Evolutionary conservation across 1,140 invertebrate species (phyloP).

Genomic region (Homalodisca vitripennis): DNA sequence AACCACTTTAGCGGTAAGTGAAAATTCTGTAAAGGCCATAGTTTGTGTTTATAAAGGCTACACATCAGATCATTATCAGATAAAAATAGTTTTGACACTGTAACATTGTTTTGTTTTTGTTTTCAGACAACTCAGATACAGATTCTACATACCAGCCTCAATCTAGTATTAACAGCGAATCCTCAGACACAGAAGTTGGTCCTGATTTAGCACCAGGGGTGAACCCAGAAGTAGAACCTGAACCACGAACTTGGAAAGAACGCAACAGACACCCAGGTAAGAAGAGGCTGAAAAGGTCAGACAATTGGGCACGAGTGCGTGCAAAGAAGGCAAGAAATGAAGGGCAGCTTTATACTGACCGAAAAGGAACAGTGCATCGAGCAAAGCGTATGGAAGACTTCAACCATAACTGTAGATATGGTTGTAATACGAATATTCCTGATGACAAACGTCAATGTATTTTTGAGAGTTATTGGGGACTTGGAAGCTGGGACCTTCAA

Average conservation of each 20-base stretch:
- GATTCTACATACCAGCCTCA: background rate
- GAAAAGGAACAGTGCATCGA: background rate
- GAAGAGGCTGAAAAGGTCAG: background rate
- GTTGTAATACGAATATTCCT: background rate
- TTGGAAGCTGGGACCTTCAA: constrained; percentile 10
- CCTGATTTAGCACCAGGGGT: background rate
- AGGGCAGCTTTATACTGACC: background rate
- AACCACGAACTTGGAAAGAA: background rate
- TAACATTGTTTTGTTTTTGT: too few relatives aligned
- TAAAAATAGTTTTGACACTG: too few relatives aligned
- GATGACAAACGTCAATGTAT: background rate
- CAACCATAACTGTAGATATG: constrained; percentile 13
- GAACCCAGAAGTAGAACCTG: background rate
- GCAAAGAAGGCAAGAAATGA: background rate
- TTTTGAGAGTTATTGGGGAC: constrained; percentile 10
- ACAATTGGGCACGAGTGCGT: background rate
- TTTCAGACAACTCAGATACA: background rate
- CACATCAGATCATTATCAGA: too few relatives aligned
- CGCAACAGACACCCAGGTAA: background rate
- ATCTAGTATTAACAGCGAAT: too few relatives aligned
- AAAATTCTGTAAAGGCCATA: too few relatives aligned
- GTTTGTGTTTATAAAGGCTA: too few relatives aligned
- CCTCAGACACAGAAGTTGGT: too few relatives aligned
- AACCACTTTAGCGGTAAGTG: too few relatives aligned
- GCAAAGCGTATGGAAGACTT: background rate